Conservation (phyloP, 2,888 invertebrate species). For the Hyles lineata region DNA sequence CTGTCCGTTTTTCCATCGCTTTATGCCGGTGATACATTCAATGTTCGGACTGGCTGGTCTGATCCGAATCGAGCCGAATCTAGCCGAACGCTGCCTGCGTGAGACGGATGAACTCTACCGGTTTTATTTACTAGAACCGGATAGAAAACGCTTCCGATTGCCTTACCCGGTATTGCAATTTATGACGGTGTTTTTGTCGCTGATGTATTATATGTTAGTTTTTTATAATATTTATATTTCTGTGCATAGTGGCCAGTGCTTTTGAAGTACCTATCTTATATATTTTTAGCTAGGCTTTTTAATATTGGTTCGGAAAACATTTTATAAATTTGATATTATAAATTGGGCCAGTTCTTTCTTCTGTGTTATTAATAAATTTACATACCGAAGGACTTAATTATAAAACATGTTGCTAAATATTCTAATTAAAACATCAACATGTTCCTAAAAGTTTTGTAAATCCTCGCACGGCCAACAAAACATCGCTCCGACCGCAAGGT, state of each 20-base stretch:
- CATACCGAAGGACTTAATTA: neutral
- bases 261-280: no score
- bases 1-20: conserved; percentile 44
- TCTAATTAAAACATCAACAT: neutral
- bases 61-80: conserved; percentile 40
- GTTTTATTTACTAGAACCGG: conserved; percentile 46
- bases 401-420: neutral
- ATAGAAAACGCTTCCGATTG: conserved; percentile 36
- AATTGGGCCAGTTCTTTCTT: no score
- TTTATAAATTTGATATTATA: no score
- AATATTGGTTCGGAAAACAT: no score
- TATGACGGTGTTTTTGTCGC: conserved; percentile 16
- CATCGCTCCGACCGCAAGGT: conserved; percentile 37
- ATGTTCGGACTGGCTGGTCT: conserved; percentile 42
- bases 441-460: conserved; percentile 12
- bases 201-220: neutral
- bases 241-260: neutral
- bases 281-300: no score
- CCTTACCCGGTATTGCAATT: conserved; percentile 24
- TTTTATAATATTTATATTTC: neutral
- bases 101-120: conserved; percentile 43
- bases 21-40: conserved; percentile 61
- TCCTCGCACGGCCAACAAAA: conserved; percentile 35
- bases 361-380: no score
- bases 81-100: neutral